phyloP scores from a whole-genome alignment of 1,140 invertebrate genomes.

The Plectrocnemia conspersa region DNA sequence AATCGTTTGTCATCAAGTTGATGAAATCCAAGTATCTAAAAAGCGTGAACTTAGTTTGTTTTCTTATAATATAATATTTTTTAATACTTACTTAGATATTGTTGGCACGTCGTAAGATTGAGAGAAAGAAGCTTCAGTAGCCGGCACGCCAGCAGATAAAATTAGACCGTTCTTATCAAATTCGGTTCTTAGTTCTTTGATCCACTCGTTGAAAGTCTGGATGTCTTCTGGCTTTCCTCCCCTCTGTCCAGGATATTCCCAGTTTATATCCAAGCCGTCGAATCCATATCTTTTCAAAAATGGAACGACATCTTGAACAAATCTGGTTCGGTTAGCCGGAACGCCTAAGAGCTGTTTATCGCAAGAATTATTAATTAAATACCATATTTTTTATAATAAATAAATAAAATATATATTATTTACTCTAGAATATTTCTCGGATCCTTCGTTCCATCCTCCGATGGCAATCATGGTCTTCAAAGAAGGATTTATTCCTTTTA shows the following conservation, averaged over 20 bases:
- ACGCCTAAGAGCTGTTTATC: conserved; percentile 49
- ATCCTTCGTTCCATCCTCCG: conserved; percentile 60
- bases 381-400: background rate
- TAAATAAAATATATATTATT: background rate
- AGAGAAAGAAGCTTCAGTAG: conserved; percentile 51
- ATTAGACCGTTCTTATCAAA: conserved; percentile 52
- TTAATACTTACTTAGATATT: conserved; percentile 40
- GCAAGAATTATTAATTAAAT: background rate
- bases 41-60: background rate
- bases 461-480: conserved; percentile 58
- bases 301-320: conserved; percentile 55
- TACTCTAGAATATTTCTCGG: conserved; percentile 46
- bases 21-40: background rate
- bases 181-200: conserved; percentile 55
- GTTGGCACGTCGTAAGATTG: conserved; percentile 57
- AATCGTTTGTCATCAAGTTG: too few species aligned
- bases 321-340: conserved; percentile 49
- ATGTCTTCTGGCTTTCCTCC: conserved; percentile 54
- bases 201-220: conserved; percentile 49
- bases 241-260: conserved; percentile 73
- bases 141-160: conserved; percentile 60
- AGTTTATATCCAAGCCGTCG: conserved; percentile 77
- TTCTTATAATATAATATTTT: background rate
- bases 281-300: conserved; percentile 63
- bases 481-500: conserved; percentile 52